These are phyloP conservation scores for Meganola albula DNA, from an alignment of 2,888 invertebrate genomes.

Conservation along the genomic window DNA sequence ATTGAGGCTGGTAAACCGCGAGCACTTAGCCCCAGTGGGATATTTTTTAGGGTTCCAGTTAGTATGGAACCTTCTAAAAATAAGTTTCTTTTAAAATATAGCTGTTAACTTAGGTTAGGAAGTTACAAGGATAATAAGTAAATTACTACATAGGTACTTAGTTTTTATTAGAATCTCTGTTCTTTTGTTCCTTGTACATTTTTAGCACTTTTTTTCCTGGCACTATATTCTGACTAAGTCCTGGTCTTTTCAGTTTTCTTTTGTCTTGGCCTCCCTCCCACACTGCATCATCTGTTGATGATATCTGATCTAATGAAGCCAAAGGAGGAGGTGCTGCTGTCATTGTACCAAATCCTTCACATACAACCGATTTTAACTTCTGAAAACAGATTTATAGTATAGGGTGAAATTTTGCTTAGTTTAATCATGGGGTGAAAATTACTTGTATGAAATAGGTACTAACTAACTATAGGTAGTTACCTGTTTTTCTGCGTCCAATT, in stretches of 20 bases:
- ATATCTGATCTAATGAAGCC: slow-evolving; percentile 35
- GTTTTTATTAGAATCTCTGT: slow-evolving; percentile 54
- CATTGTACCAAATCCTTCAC: slow-evolving; percentile 61
- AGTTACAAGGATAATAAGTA: no score
- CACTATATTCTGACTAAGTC: slow-evolving; percentile 84
- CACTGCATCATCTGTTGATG: slow-evolving; percentile 55
- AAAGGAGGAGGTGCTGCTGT: slow-evolving; percentile 51
- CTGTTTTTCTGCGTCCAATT: slow-evolving; percentile 77
- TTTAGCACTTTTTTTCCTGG: slow-evolving; percentile 93
- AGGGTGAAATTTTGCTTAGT: no score
- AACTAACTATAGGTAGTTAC: no score
- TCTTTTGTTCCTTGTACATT: slow-evolving; percentile 82
- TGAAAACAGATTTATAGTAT: slow-evolving; percentile 30
- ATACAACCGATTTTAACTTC: slow-evolving; percentile 63
- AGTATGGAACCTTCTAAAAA: no score
- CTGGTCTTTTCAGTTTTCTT: slow-evolving; percentile 85
- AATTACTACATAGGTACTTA: no score
- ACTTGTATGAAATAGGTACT: no score
- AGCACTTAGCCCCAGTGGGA: no score
- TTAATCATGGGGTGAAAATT: no score
- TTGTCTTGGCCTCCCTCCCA: slow-evolving; percentile 73
- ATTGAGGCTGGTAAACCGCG: no score
- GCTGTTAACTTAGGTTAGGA: no score
- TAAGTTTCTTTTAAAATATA: no score
- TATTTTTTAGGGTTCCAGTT: no score